These are phyloP conservation scores for Himantopus leucocephalus DNA, from an alignment of 2,113 vertebrate species.

Conservation along the genomic window DNA sequence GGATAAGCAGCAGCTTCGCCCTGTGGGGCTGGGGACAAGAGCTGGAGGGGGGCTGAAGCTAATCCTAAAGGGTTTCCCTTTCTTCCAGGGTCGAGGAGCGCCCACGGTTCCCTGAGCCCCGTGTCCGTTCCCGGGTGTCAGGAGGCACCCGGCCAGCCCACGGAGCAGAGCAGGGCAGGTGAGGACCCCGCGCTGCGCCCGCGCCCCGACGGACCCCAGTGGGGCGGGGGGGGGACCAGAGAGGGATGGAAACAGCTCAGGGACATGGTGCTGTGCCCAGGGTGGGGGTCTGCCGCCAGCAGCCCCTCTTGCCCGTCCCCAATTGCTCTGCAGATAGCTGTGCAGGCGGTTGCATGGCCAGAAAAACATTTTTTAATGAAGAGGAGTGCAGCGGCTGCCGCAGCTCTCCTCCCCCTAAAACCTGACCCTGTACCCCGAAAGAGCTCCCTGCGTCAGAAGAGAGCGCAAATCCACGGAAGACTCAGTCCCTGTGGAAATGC, in stretches of 20 bases:
- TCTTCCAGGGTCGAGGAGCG: conserved; percentile 12
- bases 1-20: not conserved
- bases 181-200: not conserved
- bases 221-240: accelerated
- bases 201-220: accelerated
- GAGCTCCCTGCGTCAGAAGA: accelerated
- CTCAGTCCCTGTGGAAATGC: not conserved
- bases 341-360: accelerated
- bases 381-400: accelerated
- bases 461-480: not conserved
- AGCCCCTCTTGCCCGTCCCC: not conserved
- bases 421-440: not conserved
- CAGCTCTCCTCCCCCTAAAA: not conserved
- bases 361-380: not conserved
- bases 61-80: not conserved
- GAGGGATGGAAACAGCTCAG: not conserved
- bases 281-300: not conserved
- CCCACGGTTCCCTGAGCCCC: not conserved
- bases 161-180: conserved; percentile 34
- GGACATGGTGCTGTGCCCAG: accelerated
- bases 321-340: not conserved
- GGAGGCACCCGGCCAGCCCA: not conserved
- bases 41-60: not conserved
- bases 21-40: not conserved
- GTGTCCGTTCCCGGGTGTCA: not conserved